Conservation (phyloP, 2,113 vertebrate genomes). For the Alethe diademata region DNA sequence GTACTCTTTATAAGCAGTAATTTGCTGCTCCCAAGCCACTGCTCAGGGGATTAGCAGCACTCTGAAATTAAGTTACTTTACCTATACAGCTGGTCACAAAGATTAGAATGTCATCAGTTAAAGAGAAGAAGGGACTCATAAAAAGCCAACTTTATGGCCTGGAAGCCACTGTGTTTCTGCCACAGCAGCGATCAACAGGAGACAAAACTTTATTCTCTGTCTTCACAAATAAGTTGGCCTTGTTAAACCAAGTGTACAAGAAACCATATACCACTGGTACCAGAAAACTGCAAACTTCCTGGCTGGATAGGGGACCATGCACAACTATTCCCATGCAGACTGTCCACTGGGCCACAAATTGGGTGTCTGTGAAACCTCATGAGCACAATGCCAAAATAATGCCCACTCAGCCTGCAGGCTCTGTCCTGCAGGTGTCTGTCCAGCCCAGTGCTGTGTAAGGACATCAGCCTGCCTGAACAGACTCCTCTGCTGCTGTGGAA, state of each 20-base stretch:
- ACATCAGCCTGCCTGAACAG: not conserved
- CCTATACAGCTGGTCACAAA: not conserved
- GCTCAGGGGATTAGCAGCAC: not conserved
- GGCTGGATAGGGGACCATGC: not conserved
- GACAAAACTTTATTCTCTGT: not conserved
- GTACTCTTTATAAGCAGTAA: not conserved
- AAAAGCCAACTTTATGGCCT: not conserved
- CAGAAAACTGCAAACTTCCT: not conserved
- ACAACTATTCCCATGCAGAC: not conserved
- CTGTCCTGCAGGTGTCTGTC: not conserved
- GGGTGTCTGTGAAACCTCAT: not conserved
- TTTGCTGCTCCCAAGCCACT: not conserved
- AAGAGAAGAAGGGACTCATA: not conserved
- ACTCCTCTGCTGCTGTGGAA: not conserved
- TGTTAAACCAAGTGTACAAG: not conserved
- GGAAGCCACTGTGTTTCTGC: not conserved
- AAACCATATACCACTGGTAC: not conserved
- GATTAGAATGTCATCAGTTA: not conserved
- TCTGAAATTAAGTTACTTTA: constrained; percentile 4
- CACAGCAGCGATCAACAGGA: not conserved
- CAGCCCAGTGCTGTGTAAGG: not conserved
- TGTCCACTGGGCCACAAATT: not conserved
- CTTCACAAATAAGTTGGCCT: not conserved
- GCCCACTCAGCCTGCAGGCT: not conserved
- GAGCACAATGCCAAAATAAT: not conserved